Evolutionary conservation across 2,888 invertebrate genomes (phyloP).

Genomic region (Acrobasis repandana): DNA sequence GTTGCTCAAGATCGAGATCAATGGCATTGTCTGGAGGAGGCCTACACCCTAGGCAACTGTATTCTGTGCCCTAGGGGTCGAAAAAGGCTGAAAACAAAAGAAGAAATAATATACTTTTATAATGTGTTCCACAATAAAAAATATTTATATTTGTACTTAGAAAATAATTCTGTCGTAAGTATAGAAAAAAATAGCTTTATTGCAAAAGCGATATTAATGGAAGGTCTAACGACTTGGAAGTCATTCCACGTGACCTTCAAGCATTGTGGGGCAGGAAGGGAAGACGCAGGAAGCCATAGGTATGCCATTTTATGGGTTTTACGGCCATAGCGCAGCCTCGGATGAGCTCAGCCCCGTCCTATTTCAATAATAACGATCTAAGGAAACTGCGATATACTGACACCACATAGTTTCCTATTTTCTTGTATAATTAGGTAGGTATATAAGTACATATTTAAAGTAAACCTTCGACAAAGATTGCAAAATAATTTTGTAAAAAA

Average conservation of each 20-base stretch:
- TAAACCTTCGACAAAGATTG: not conserved
- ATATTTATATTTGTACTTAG: no score
- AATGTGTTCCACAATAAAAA: no score
- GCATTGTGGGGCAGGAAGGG: conserved; percentile 53
- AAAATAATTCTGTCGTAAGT: not conserved
- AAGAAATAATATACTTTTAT: no score
- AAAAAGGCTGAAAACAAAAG: no score
- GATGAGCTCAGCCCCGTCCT: conserved; percentile 59
- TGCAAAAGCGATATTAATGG: conserved; percentile 1
- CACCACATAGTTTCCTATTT: conserved; percentile 40
- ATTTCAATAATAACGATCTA: conserved; percentile 71
- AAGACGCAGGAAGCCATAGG: conserved; percentile 47
- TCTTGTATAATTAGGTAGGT: not conserved
- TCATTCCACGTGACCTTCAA: conserved; percentile 22
- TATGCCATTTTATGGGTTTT: conserved; percentile 54
- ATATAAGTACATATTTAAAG: conserved; percentile 29
- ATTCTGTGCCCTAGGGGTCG: no score
- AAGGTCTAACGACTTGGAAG: conserved; percentile 3
- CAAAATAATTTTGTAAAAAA: no score
- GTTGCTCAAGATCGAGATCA: no score
- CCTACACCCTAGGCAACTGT: no score
- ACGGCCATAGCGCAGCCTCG: conserved; percentile 56
- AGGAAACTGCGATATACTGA: conserved; percentile 48
- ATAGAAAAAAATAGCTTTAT: conserved; percentile 2
- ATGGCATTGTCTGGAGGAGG: no score